Conservation (phyloP, 2,888 invertebrate species). For the Pinctada fucata region DNA sequence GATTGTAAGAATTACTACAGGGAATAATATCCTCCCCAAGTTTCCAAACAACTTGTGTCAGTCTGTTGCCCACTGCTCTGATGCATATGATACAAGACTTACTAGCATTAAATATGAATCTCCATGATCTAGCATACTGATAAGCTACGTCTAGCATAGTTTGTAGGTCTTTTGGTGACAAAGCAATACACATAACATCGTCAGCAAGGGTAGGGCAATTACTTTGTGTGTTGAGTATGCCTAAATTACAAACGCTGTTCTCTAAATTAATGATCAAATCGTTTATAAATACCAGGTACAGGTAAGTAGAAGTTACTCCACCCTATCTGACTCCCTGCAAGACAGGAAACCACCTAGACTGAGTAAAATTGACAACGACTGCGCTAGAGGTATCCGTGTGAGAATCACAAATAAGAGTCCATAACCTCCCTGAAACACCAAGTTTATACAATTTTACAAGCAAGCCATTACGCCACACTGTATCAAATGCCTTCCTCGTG, state of each 20-base stretch:
- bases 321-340: constrained; percentile 22
- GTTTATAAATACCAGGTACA: constrained; percentile 17
- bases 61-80: no score
- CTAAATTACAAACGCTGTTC: background rate
- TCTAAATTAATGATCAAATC: constrained; percentile 16
- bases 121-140: constrained; percentile 3
- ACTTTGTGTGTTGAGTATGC: background rate
- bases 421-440: constrained; percentile 8
- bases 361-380: constrained; percentile 9
- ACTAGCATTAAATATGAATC: constrained; percentile 12
- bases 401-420: constrained; percentile 7
- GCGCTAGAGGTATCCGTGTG: constrained; percentile 14
- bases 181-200: constrained; percentile 10
- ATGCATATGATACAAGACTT: constrained; percentile 3
- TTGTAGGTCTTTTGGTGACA: constrained; percentile 9
- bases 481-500: constrained; percentile 17
- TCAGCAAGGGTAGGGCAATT: constrained; percentile 4
- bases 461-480: constrained; percentile 15
- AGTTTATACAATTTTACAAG: constrained; percentile 2
- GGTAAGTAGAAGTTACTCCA: constrained; percentile 10
- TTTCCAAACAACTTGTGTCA: background rate
- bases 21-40: background rate
- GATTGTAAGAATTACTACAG: background rate
- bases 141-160: constrained; percentile 8
- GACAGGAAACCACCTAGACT: constrained; percentile 14